Base-by-base conservation (phyloP, 1,140 invertebrate genomes). In the Magallana angulata region DNA sequence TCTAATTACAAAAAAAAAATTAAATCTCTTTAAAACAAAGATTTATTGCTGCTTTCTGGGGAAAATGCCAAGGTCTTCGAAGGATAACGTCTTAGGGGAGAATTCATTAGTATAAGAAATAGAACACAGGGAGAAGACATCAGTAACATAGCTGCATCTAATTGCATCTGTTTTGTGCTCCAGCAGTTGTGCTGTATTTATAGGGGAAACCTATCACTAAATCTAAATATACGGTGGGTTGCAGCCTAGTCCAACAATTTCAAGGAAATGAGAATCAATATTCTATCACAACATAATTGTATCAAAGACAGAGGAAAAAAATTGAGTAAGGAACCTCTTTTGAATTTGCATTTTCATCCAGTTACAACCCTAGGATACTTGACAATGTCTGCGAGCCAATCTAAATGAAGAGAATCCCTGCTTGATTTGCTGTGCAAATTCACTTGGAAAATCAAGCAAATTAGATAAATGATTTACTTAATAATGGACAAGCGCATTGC, bases 391-490 rank as follows among this genome's bases (percentile, higher is more conserved):
- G 68, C 30, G 11, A 71, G 68, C 68, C 68, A 71, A 71, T 71
- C 18, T 18, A 71, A 71, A 71, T 71, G 68, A 71, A 71, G 68
- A 71, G 68, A 71, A 71, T 71, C 68, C 18, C 30, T 24, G 68
- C 18, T 18, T 71, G 68, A 71, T 71, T 71, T 71, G 36, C 24
- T 71, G 68, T 71, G 36, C 68, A 71, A 71, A 71, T 71, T 71
- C 68, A 71, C 68, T 71, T 9, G 68, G 68, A 71, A 71, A 71
- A 71, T 71, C 68, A 71, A 71, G 68, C 68, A 71, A 71, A 71
- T 71, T 71, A 71, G 68, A 71, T 71, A 71, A 71, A 71, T 71
- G 68, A 71, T 71, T 71, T 71, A 71, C 68, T 71, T 71, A 71
- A 71, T 71, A 71, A 71, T 71, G 68, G 68, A 71, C 68, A 71